Base-by-base conservation (phyloP, 1,140 invertebrate species). In the Drosophila ananassae region DNA sequence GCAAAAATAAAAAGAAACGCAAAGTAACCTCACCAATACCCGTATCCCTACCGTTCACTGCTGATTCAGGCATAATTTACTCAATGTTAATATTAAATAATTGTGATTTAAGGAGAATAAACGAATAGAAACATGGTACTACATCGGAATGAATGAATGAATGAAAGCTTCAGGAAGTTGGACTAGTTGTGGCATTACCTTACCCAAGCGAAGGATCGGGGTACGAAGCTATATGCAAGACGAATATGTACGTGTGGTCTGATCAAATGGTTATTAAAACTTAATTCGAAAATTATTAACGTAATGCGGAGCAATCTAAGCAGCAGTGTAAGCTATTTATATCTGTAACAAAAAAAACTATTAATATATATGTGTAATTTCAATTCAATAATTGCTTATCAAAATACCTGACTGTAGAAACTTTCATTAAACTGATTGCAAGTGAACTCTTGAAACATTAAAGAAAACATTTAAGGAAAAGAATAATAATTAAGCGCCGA, bases 11-110 rank as follows among this genome's bases (percentile, higher is more conserved):
- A 41, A 52, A n/a, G 57, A 68, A 51, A 64, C 50, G 67, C 41
- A 72, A 59, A 64, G 52, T 59, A 63, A 80, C 62, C 47, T 59
- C 56, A 80, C 66, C 74, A 64, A 53, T 74, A 77, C 74, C 76
- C 62, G 63, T 62, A 61, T 34, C 34, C 54, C 63, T 44, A 44
- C 66, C 44, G 57, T 57, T 73, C 32, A 50, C 73, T 54, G 73
- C 77, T 81, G 74, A 87, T 83, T 85, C 82, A 82, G 78, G 51
- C 73, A 78, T 87, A 89, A 89, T 79, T 89, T 89, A 87, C 82
- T 87, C 82, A 87, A 87, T 87, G 82, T 87, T 87, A 82, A 82
- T 82, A 82, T 82, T 74, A 79, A 87, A 87, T 87, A 87, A 89
- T 89, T 87, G 82, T 87, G 82, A 87, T 87, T 87, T 87, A 87